Evolutionary conservation across 2,797 vertebrate genomes (phyloP).

Genomic region (Acipenser ruthenus): DNA sequence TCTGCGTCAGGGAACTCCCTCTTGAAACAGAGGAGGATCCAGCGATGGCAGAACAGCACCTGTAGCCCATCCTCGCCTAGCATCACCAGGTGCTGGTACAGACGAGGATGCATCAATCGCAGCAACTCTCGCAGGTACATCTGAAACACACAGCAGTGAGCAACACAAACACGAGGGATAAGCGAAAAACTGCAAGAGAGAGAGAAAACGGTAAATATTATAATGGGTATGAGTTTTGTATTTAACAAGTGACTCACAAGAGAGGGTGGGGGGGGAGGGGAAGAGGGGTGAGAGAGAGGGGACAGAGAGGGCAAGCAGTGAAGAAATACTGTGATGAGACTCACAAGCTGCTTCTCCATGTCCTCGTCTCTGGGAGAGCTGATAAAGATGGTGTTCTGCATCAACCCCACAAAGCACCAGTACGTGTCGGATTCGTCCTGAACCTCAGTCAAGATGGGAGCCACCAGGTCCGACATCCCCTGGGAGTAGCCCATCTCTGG

Average conservation of each 20-base stretch:
- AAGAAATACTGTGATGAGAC: slow-evolving; percentile 16
- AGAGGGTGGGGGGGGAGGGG: background rate
- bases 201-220: no score
- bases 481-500: slow-evolving; percentile 89
- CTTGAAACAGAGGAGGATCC: slow-evolving; percentile 96
- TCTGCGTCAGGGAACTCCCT: slow-evolving; percentile 90
- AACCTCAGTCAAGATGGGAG: slow-evolving; percentile 89
- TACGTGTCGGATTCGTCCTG: slow-evolving; percentile 94
- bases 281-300: accelerated
- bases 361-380: slow-evolving; percentile 93
- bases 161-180: no score
- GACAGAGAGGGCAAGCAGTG: background rate
- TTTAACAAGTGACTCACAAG: no score
- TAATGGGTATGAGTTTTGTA: no score
- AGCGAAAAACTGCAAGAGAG: no score
- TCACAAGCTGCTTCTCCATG: slow-evolving; percentile 97
- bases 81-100: slow-evolving; percentile 81
- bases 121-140: slow-evolving; percentile 91
- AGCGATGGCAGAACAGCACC: slow-evolving; percentile 96
- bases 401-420: slow-evolving; percentile 97
- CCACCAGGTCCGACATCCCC: slow-evolving; percentile 96
- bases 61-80: slow-evolving; percentile 93
- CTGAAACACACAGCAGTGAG: slow-evolving; percentile 40
- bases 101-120: slow-evolving; percentile 74
- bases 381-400: slow-evolving; percentile 98